Conservation (phyloP, 2,113 vertebrate genomes). For the Ophthalmolycus amberensis region DNA sequence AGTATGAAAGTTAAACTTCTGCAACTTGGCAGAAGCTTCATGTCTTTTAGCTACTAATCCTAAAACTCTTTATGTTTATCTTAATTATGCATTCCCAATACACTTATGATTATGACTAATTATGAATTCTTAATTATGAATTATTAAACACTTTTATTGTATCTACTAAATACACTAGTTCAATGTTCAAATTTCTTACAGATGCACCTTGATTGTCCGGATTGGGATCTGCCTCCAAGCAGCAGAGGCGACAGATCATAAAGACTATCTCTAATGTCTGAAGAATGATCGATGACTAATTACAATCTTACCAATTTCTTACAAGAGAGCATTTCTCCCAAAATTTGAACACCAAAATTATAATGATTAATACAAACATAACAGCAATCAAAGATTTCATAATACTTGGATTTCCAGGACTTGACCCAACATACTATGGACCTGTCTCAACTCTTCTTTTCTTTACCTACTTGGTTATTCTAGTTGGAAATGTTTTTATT, state of each 20-base stretch:
- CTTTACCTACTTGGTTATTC: background rate
- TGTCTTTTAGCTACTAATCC: too few species aligned
- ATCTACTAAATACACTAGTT: too few species aligned
- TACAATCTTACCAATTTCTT: background rate
- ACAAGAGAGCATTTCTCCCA: background rate
- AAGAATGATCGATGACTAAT: background rate
- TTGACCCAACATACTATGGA: slow-evolving; percentile 1
- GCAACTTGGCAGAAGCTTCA: too few species aligned
- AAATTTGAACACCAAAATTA: background rate
- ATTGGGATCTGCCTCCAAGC: background rate
- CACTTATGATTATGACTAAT: too few species aligned
- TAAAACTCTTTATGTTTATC: too few species aligned
- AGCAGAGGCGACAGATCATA: background rate
- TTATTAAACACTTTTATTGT: too few species aligned
- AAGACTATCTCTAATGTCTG: background rate
- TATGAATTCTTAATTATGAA: too few species aligned
- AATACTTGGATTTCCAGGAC: slow-evolving; percentile 17
- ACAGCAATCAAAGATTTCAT: background rate
- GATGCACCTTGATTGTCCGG: background rate
- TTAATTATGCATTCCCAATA: too few species aligned
- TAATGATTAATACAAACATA: background rate
- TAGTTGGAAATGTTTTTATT: slow-evolving; percentile 7
- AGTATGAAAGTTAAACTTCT: too few species aligned
- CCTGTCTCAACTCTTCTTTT: background rate
- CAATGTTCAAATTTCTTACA: too few species aligned